Evolutionary conservation across 2,888 invertebrate species (phyloP).

Genomic region (Melolontha melolontha): DNA sequence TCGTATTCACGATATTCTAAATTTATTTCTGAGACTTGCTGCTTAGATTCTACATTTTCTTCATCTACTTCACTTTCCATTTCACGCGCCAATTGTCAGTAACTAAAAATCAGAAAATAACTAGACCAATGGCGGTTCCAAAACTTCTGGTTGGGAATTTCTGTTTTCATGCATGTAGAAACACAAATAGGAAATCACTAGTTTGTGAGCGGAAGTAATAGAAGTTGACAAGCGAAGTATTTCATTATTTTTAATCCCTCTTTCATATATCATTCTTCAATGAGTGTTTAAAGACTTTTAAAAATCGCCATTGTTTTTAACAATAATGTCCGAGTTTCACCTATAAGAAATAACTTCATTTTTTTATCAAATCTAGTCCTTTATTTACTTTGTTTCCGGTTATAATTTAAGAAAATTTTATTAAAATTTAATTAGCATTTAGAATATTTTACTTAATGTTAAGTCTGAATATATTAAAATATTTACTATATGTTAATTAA

Average conservation of each 20-base stretch:
- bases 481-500: too few relatives aligned
- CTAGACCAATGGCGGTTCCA: slow-evolving; percentile 48
- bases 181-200: slow-evolving; percentile 35
- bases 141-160: slow-evolving; percentile 41
- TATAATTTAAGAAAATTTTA: too few relatives aligned
- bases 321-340: too few relatives aligned
- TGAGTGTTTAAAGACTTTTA: too few relatives aligned
- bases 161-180: slow-evolving; percentile 34
- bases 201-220: slow-evolving; percentile 40
- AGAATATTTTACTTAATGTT: too few relatives aligned
- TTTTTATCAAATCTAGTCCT: too few relatives aligned
- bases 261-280: too few relatives aligned
- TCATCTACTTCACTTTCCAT: slow-evolving; percentile 51
- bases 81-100: slow-evolving; percentile 50
- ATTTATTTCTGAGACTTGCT: slow-evolving; percentile 47
- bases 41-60: slow-evolving; percentile 46
- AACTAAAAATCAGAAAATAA: slow-evolving; percentile 51
- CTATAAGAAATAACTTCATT: too few relatives aligned
- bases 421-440: too few relatives aligned
- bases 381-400: too few relatives aligned
- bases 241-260: background rate
- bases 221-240: slow-evolving; percentile 11
- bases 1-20: slow-evolving; percentile 46
- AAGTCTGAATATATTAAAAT: too few relatives aligned
- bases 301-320: too few relatives aligned